Evolutionary conservation across 2,113 vertebrate genomes (phyloP), one percentile per base, ranked within the genome.

Genomic region (Hyperoodon ampullatus): DNA sequence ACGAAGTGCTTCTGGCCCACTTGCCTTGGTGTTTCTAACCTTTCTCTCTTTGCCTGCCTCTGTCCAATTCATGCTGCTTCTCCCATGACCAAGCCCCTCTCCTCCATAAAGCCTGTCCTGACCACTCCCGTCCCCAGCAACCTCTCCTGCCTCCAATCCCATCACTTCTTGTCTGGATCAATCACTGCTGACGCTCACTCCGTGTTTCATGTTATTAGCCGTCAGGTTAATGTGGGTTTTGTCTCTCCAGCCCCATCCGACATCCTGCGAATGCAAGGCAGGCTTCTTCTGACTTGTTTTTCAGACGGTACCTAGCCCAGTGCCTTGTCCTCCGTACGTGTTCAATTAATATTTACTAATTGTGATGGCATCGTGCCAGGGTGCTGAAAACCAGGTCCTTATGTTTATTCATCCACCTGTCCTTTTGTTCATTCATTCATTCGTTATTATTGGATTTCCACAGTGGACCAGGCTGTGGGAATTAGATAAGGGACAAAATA

Each of bases 301-400:
- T 47, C 61, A n/a, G 53, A 33, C 18, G 5, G 50, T 18, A 9
- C 9, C 0, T 6, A 26, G 8, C 3, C 0, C 6, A 33, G 77
- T 3, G 4, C 30, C 4, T 84, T 24, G 2, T 53, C 28, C 11
- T 72, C 39, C 21, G 2, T 9, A 30, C 3, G 0, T 4, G 39
- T 44, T 19, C 13, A 15, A 0, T 13, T 58, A 39, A 11, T 33
- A 18, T 23, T 53, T 70, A 55, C 50, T 16, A 9, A 66, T n/a
- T 35, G 33, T 18, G 78, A n/a, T 24, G 42, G 23, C 5, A 11
- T 53, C 11, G 44, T 9, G 26, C 65, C 35, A 75, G 33, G n/a
- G 3, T 47, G 66, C 60, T 30, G 8, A 75, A 13, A 74, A 24
- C 12, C 71, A 10, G 1, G 2, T 2, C 55, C 63, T 50, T 16